phyloP scores from a whole-genome alignment of 92 coral and sea anemone species.

The Parazoanthus atlanticus region DNA sequence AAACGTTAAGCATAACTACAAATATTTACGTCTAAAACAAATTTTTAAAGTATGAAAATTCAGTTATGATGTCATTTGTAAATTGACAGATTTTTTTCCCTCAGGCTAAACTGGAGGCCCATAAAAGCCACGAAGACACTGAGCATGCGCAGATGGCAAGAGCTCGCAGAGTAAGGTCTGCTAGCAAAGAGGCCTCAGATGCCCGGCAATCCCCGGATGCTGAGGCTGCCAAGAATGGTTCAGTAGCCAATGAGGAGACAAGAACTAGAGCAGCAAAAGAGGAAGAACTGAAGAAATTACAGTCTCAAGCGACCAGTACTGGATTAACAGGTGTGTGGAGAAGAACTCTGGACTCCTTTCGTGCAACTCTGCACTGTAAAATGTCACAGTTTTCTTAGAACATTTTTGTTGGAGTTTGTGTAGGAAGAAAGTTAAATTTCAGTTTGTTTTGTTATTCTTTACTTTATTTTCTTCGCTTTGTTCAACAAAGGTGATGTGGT shows the following conservation, averaged over 20 bases:
- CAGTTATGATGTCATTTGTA: not conserved
- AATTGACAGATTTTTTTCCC: not conserved
- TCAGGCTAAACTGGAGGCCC: conserved; percentile 85
- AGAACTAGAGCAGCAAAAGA: not conserved
- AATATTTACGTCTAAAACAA: no score
- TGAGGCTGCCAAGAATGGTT: not conserved
- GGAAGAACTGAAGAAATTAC: not conserved
- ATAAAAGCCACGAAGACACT: conserved; percentile 78
- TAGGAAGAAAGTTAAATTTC: no score
- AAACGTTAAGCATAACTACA: no score
- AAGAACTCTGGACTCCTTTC: no score
- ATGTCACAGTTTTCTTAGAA: not conserved
- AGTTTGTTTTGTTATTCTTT: no score
- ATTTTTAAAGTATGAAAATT: not conserved
- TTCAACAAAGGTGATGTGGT: no score
- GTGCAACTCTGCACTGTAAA: no score
- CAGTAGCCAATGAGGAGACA: not conserved
- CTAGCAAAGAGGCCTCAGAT: not conserved
- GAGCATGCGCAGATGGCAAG: conserved; percentile 76
- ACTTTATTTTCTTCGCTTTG: no score
- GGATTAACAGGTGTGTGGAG: not conserved
- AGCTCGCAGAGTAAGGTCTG: conserved; percentile 41
- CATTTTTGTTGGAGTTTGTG: no score
- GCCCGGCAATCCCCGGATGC: conserved; percentile 37
- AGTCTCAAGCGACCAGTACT: not conserved